Evolutionary conservation across 1,140 invertebrate species (phyloP), one percentile per base, ranked within the genome.

Genomic region (Harpegnathos saltator): DNA sequence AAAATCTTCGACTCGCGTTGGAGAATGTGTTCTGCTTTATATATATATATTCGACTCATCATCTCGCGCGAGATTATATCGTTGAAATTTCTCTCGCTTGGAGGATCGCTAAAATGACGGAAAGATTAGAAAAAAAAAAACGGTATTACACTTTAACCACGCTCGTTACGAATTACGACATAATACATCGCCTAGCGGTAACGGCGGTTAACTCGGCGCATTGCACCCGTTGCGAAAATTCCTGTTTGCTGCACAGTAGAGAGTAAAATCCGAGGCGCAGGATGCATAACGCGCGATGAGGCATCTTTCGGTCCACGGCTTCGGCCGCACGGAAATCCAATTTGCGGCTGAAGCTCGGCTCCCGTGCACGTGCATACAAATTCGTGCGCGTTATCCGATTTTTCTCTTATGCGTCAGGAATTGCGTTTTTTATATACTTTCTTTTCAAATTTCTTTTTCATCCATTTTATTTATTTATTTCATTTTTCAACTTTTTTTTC

Each of bases 81-180:
- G 54, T 69, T 80, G 66, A 48, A 58, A 80, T 71, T 80, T 2
- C 65, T 80, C 54, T 80, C 52, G 75, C 75, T 80, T 29, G 75
- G 52, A 3, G 29, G 65, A 48, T 58, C 65, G 17, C 65, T 71
- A 24, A 80, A 80, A 71, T 48, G 38, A 56, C 14, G 19, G 48
- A 80, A 77, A 69, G 68, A 80, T 71, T 59, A 80, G 52, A 80
- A 80, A 80, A 80, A 80, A 80, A 80, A 80, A 80, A 80, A 80
- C 75, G 75, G 75, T 80, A 80, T 69, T 80, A 22, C 38, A n/a
- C 75, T 58, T 80, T 80, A 80, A 80, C 75, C 44, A 29, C 52
- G 33, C 75, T 80, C n/a, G 65, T 80, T 80, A 80, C 54, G 52
- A 80, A 80, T 80, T 80, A 80, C 75, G 54, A 80, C 75, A 80